These are phyloP conservation scores for Caenorhabditis sp. DNA, from an alignment of 2,888 invertebrate genomes.

Conservation along the genomic window DNA sequence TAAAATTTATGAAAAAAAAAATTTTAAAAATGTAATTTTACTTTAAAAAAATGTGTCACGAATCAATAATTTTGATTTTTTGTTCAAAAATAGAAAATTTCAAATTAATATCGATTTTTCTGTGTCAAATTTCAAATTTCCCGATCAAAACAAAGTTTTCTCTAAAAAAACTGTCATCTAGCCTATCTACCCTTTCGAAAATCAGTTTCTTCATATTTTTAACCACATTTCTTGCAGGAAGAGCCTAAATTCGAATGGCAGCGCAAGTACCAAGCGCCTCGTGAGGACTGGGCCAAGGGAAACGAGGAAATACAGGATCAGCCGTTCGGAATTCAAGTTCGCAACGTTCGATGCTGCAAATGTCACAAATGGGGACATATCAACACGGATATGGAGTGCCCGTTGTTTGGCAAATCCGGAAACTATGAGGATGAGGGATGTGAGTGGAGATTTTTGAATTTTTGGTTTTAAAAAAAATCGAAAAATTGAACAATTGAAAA, in stretches of 20 bases:
- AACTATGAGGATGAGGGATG: conserved; percentile 82
- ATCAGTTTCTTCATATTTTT: background rate
- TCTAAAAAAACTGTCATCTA: too few relatives aligned
- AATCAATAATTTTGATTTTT: too few relatives aligned
- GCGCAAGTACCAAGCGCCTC: conserved; percentile 97
- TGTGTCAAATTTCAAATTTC: too few relatives aligned
- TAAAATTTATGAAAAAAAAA: too few relatives aligned
- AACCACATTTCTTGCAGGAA: conserved; percentile 84
- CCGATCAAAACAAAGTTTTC: too few relatives aligned
- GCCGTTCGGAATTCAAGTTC: conserved; percentile 87
- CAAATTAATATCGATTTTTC: too few relatives aligned
- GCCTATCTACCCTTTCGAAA: too few relatives aligned
- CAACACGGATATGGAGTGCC: conserved; percentile 96
- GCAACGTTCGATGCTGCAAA: conserved; percentile 98
- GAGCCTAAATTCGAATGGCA: conserved; percentile 99
- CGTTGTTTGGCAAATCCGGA: conserved; percentile 88
- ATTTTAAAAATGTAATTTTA: too few relatives aligned
- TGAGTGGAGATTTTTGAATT: conserved; percentile 60
- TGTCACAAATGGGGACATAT: conserved; percentile 99
- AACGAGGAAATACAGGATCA: conserved; percentile 95
- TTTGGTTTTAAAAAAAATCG: too few relatives aligned
- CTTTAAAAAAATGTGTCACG: too few relatives aligned
- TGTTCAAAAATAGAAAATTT: too few relatives aligned
- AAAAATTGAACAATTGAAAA: too few relatives aligned
- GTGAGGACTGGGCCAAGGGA: conserved; percentile 97